Evolutionary conservation across 2,113 vertebrate species (phyloP).

Genomic region (Myotis yumanensis): DNA sequence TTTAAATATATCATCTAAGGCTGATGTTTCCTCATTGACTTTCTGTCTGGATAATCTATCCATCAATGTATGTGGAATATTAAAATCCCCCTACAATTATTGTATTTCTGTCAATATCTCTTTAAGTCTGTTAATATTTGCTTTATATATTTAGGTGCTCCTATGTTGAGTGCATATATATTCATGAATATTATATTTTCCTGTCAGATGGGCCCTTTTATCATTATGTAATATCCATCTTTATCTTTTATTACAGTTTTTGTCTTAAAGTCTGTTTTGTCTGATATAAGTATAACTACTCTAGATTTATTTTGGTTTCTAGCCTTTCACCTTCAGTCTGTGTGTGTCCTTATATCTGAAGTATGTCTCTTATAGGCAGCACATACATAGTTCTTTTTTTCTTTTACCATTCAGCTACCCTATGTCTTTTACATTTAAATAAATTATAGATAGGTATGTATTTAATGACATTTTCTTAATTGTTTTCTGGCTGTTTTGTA

Average conservation of each 20-base stretch:
- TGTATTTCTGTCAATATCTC: neutral
- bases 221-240: neutral
- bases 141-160: neutral
- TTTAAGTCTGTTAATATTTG: neutral
- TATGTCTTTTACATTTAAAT: neutral
- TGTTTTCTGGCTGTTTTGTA: neutral
- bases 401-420: neutral
- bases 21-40: neutral
- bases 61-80: neutral
- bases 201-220: neutral
- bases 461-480: neutral
- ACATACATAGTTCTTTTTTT: neutral
- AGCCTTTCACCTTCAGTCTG: neutral
- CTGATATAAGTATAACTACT: neutral
- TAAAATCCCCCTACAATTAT: neutral
- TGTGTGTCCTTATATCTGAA: neutral
- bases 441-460: neutral
- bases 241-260: neutral
- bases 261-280: neutral
- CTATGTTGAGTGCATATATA: neutral
- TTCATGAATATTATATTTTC: neutral
- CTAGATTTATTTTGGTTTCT: neutral
- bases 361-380: neutral
- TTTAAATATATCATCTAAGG: neutral
- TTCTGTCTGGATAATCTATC: neutral